Evolutionary conservation across 2,113 vertebrate species (phyloP), one percentile per base, ranked within the genome.

Genomic region (Nyctereutes procyonoides): DNA sequence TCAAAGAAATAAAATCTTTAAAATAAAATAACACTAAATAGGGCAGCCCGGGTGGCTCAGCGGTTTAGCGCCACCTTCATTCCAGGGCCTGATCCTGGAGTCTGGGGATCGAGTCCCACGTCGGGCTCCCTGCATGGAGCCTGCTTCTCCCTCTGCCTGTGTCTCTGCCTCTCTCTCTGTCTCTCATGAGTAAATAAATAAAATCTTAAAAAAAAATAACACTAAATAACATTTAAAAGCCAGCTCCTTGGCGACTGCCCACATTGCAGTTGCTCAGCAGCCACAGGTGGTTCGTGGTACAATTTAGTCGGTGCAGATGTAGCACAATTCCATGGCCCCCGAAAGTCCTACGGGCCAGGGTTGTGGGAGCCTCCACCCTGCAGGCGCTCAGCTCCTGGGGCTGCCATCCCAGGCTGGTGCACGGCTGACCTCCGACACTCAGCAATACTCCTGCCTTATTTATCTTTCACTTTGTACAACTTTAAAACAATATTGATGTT

Each of bases 381-480:
- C 82, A 86, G 12, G 67, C 48, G 16, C 60, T 26, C 26, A 84
- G 51, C 35, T 55, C 32, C 17, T n/a, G 26, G 15, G n/a, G 62
- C 20, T 1, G 3, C 28, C 28, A 9, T 48, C 28, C 4, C 0
- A 10, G 32, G 16, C 38, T 53, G 4, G 56, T 16, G 2, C 83
- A 79, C 60, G 4, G 24, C 35, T 17, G 28, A n/a, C 60, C 15
- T 4, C 6, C 1, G n/a, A 26, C 0, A 3, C 84, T 71, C 74
- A 20, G 16, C 3, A 2, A 0, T 7, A n/a, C 20, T 15, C 20
- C 8, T 60, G 22, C 28, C 30, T 30, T 71, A 55, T 30, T 51
- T 86, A 20, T 62, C 17, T 60, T 73, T 63, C 24, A 16, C 74
- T 67, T 48, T 56, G 38, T 77, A 79, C 79, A 20, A n/a, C n/a